A percentile compares a stretch with the other conserved stretches of the same genome.
phyloP scores from a whole-genome alignment of 2,113 vertebrate species.

The Monopterus albus region DNA sequence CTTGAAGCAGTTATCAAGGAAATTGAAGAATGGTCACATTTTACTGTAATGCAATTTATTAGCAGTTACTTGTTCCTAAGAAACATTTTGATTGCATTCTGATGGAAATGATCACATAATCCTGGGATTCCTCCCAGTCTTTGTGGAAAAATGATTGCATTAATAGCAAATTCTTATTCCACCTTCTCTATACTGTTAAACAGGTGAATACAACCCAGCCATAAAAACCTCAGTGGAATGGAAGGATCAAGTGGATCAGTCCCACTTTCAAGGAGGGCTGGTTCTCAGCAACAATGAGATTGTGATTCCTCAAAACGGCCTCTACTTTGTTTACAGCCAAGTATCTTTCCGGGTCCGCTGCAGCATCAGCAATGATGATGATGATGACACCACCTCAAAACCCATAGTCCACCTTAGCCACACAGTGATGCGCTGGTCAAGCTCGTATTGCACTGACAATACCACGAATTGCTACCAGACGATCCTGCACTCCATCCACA shows the following conservation, averaged over 20 bases:
- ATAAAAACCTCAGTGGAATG: conserved; percentile 50
- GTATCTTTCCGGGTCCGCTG: conserved; percentile 76
- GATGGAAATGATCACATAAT: neutral
- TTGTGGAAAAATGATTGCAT: neutral
- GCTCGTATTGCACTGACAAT: neutral
- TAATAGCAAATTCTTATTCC: too few species aligned
- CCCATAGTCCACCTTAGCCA: conserved; percentile 72
- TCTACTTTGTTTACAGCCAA: conserved; percentile 84
- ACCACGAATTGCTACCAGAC: neutral
- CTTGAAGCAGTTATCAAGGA: neutral
- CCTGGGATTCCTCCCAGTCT: neutral
- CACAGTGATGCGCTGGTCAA: conserved; percentile 65
- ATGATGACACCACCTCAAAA: accelerated
- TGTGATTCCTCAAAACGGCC: conserved; percentile 61
- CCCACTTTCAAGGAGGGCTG: conserved; percentile 65
- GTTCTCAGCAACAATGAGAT: conserved; percentile 69
- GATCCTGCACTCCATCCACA: conserved; percentile 72
- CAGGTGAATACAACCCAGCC: conserved; percentile 51
- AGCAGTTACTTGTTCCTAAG: neutral
- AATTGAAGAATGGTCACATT: neutral
- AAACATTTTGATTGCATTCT: neutral
- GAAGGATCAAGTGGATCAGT: conserved; percentile 62
- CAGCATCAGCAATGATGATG: accelerated
- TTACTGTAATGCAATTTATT: neutral
- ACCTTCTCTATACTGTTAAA: neutral